Base-by-base conservation (phyloP, 92 coral and sea anemone species). In the Parazoanthus swiftii region DNA sequence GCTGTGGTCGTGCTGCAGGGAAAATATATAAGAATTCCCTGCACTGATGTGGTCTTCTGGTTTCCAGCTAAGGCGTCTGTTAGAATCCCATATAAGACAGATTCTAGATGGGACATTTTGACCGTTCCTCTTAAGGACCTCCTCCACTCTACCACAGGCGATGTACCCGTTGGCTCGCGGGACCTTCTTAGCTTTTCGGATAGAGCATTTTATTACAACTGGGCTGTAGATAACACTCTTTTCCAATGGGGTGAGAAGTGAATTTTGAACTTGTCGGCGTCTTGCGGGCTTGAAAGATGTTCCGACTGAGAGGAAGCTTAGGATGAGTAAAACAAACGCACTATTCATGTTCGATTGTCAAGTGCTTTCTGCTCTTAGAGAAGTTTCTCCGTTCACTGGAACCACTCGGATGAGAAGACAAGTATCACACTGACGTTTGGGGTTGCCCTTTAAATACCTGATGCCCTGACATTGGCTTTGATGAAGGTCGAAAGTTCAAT, bases 51-150 rank as follows among this genome's bases (percentile, higher is more conserved):
- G 79, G 11, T 84, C 43, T 84, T 84, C 87, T 46, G 79, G 87
- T 68, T 48, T 84, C 87, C 87, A 84, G 56, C 79, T 84, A 72
- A 84, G 68, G 26, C 79, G 87, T 54, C 66, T 50, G 29, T 44
- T 84, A 13, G 78, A 84, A 20, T 84, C 70, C 87, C 87, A 84
- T 0, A 79, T 84, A 5, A 84, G 78, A 51, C 87, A 84, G 63
- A 84, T 72, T 71, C 87, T 84, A 14, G 35, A 39, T 25, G 87
- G 79, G 46, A 84, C 78, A 29, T 48, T 71, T 72, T 29, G 75
- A 2, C 58, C 56, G 46, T 71, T 84, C 6, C 33, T 29, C 43
- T 71, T 84, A 7, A 84, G 29, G 51, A 84, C 54, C 87, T 84
- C 87, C 43, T 68, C 67, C 15, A 84, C 87, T 0, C 71, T 71